phyloP scores from a whole-genome alignment of 2,888 invertebrate genomes.

The Macrosiphum euphorbiae region DNA sequence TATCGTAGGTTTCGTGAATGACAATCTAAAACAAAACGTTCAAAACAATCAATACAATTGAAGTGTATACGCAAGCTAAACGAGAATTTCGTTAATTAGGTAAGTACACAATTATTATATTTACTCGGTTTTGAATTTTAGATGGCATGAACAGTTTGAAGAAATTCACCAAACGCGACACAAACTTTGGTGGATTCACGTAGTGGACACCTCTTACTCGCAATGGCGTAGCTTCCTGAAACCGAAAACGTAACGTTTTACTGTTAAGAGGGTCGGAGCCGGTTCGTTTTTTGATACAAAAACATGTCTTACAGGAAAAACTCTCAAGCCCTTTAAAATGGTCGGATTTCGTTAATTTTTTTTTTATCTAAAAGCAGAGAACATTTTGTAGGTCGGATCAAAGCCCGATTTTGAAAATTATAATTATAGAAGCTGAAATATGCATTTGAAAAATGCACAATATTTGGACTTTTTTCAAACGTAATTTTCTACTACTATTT shows the following conservation, averaged over 20 bases:
- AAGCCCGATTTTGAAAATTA: too few relatives aligned
- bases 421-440: too few relatives aligned
- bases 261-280: too few relatives aligned
- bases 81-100: not conserved
- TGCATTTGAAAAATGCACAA: too few relatives aligned
- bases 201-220: conserved; percentile 50
- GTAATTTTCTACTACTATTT: too few relatives aligned
- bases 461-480: too few relatives aligned
- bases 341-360: too few relatives aligned
- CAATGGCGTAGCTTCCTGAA: conserved; percentile 51
- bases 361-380: too few relatives aligned
- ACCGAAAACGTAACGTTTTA: not conserved
- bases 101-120: conserved; percentile 22
- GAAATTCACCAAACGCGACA: conserved; percentile 39
- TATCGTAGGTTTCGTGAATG: conserved; percentile 39
- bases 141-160: conserved; percentile 56
- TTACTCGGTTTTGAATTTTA: conserved; percentile 53
- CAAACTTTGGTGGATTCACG: conserved; percentile 55
- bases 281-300: too few relatives aligned
- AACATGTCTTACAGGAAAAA: too few relatives aligned
- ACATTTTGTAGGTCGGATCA: too few relatives aligned
- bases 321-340: too few relatives aligned
- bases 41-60: not conserved
- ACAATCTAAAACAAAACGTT: conserved; percentile 24
- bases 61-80: not conserved